Conservation (phyloP, 2,113 vertebrate species). For the Rhombomys opimus region DNA sequence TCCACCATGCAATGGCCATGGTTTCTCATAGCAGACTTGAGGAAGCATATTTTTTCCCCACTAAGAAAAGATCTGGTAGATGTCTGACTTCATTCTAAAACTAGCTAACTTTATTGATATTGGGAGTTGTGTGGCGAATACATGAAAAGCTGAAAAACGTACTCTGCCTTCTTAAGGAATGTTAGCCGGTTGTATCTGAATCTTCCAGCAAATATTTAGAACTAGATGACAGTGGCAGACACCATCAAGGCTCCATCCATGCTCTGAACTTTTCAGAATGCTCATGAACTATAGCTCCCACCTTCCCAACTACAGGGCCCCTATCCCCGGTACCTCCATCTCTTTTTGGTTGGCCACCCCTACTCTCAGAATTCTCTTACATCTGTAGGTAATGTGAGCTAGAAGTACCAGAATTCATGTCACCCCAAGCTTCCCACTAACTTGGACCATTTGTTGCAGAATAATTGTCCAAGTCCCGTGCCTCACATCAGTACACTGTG, state of each 20-base stretch:
- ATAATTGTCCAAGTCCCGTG: not conserved
- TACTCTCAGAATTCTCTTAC: not conserved
- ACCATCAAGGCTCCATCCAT: not conserved
- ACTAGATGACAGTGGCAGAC: not conserved
- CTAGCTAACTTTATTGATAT: not conserved
- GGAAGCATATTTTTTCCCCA: not conserved
- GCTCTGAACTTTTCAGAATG: not conserved
- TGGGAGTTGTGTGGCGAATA: not conserved
- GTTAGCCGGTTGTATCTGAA: not conserved
- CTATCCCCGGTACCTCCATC: not conserved
- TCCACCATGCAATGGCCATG: not conserved
- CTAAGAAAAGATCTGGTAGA: not conserved
- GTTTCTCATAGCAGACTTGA: not conserved
- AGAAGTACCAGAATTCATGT: not conserved
- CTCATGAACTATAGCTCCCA: not conserved
- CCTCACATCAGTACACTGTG: not conserved
- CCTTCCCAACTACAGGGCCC: not conserved
- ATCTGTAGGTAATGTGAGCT: not conserved
- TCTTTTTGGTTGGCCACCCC: not conserved
- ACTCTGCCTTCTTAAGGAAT: not conserved
- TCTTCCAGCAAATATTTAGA: not conserved
- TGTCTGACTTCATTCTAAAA: not conserved
- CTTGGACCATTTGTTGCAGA: not conserved
- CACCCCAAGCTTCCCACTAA: not conserved
- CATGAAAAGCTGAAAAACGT: not conserved